phyloP scores from a whole-genome alignment of 2,888 invertebrate species.

The Drosophila eohydei region DNA sequence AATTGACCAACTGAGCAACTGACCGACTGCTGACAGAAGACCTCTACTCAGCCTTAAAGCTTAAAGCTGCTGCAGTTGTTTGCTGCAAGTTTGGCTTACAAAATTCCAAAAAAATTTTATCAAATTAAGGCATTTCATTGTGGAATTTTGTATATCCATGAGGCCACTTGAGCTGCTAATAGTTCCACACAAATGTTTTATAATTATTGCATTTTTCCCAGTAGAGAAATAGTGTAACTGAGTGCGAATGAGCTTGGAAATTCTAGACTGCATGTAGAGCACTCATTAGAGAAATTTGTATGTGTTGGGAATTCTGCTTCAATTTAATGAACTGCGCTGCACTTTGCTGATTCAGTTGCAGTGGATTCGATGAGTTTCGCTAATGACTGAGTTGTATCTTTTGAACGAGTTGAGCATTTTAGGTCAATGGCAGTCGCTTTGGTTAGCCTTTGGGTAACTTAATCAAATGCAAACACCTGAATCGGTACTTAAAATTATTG shows the following conservation, averaged over 20 bases:
- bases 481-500: neutral
- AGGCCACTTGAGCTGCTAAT: neutral
- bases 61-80: too few species aligned
- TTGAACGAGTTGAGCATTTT: too few species aligned
- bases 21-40: neutral
- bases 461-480: neutral
- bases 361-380: too few species aligned
- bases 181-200: neutral
- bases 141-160: neutral
- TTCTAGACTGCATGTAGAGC: neutral
- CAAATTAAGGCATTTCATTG: neutral
- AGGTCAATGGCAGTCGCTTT: too few species aligned
- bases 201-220: neutral
- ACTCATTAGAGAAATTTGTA: neutral
- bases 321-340: too few species aligned
- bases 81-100: neutral
- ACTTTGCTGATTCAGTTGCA: too few species aligned
- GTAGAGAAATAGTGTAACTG: neutral
- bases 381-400: too few species aligned
- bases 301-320: neutral
- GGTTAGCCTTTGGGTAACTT: neutral
- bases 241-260: too few species aligned
- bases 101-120: neutral
- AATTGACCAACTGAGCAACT: neutral
- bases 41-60: neutral